Conservation (phyloP, 2,113 vertebrate species). For the Trematocara macrostoma region DNA sequence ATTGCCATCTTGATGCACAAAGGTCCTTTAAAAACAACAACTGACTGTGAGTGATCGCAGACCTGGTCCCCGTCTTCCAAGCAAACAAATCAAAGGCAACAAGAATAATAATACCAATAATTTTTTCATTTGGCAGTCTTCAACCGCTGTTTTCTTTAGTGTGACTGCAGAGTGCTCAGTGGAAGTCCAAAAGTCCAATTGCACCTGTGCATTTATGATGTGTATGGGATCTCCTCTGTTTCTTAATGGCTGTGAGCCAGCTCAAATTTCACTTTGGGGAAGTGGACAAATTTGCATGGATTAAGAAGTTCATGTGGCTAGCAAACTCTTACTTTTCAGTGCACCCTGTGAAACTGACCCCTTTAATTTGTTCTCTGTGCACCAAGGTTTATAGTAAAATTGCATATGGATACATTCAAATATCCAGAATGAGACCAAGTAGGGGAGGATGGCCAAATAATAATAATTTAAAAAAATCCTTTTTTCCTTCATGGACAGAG, state of each 20-base stretch:
- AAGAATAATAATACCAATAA: background rate
- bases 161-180: background rate
- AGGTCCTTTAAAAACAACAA: background rate
- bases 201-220: background rate
- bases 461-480: fast-evolving
- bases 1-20: background rate
- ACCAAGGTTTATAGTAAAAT: background rate
- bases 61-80: background rate
- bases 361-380: background rate
- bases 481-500: background rate
- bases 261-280: background rate
- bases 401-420: background rate
- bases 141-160: background rate
- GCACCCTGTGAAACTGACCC: background rate
- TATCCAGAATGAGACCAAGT: background rate
- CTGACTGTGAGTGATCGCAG: background rate
- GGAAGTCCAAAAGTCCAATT: background rate
- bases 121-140: background rate
- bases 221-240: background rate
- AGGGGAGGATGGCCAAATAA: background rate
- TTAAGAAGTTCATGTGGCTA: background rate
- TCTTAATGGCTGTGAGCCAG: fast-evolving
- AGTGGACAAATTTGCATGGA: background rate
- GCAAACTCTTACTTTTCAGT: background rate
- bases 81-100: background rate